A percentile compares a stretch with the other conserved stretches of the same genome.
phyloP scores from a whole-genome alignment of 2,113 vertebrate species.

The Myotis davidii region DNA sequence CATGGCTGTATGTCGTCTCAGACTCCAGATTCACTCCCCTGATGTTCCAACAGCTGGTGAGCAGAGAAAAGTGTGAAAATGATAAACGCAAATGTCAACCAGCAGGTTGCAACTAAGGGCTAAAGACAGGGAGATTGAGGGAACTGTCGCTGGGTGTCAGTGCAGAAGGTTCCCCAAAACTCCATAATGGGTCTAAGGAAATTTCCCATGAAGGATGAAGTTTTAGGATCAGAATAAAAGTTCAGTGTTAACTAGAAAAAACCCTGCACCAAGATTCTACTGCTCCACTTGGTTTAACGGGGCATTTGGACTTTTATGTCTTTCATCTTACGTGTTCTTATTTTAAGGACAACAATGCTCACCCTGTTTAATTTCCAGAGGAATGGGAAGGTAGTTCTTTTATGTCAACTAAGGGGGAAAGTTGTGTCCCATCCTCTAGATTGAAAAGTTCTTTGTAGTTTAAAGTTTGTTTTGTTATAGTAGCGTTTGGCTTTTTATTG shows the following conservation, averaged over 20 bases:
- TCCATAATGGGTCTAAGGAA: not conserved
- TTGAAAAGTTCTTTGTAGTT: not conserved
- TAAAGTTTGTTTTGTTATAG: conserved; percentile 4
- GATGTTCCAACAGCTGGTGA: not conserved
- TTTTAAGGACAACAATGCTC: conserved; percentile 8
- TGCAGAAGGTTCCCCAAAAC: not conserved
- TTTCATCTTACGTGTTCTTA: not conserved
- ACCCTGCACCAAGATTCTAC: not conserved
- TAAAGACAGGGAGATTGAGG: not conserved
- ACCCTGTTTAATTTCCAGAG: conserved; percentile 39
- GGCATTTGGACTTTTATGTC: not conserved
- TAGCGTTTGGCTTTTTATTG: not conserved
- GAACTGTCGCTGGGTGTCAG: not conserved
- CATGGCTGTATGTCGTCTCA: not conserved
- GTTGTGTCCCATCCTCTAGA: not conserved
- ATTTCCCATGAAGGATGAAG: not conserved
- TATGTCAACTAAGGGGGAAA: not conserved
- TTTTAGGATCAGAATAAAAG: not conserved
- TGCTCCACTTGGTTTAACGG: not conserved
- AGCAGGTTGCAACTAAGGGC: not conserved
- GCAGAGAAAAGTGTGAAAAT: not conserved
- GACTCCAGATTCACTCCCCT: not conserved
- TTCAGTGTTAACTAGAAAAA: not conserved
- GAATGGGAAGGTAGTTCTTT: conserved; percentile 16
- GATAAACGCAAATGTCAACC: not conserved